These are phyloP conservation scores for Cyanistes caeruleus DNA, from an alignment of 2,113 vertebrate genomes.

Conservation along the genomic window DNA sequence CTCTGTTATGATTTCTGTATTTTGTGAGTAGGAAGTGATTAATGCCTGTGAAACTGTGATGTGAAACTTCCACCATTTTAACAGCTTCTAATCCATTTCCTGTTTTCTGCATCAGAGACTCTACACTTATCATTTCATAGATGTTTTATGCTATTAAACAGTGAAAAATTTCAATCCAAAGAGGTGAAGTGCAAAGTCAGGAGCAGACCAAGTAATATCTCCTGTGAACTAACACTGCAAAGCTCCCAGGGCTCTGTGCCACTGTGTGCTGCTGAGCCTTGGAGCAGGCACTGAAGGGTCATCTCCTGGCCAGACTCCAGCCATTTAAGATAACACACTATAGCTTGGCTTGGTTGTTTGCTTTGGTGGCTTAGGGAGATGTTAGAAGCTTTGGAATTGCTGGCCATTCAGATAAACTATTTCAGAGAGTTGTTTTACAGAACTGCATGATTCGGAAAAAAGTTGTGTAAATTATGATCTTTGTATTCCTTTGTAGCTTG, in stretches of 20 bases:
- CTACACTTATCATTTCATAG: background rate
- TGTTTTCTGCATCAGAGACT: background rate
- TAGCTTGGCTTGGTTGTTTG: background rate
- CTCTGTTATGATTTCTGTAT: background rate
- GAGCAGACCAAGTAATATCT: background rate
- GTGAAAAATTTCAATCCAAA: background rate
- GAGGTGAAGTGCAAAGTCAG: background rate
- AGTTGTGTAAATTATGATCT: background rate
- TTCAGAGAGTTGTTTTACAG: background rate
- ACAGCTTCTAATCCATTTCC: background rate
- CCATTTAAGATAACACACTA: background rate
- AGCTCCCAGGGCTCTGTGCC: background rate
- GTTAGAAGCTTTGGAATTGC: background rate
- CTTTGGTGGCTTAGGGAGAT: background rate
- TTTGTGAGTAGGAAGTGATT: background rate
- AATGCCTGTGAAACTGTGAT: background rate
- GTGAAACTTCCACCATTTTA: background rate
- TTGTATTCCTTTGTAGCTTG: background rate
- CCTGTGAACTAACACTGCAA: background rate
- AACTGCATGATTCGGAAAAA: background rate
- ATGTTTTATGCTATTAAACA: background rate
- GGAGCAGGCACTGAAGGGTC: background rate
- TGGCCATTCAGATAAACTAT: background rate
- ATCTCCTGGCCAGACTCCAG: background rate
- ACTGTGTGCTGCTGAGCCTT: accelerated